These are phyloP conservation scores for Lepidochrysops patricia DNA, from an alignment of 2,888 invertebrate genomes.

Conservation along the genomic window DNA sequence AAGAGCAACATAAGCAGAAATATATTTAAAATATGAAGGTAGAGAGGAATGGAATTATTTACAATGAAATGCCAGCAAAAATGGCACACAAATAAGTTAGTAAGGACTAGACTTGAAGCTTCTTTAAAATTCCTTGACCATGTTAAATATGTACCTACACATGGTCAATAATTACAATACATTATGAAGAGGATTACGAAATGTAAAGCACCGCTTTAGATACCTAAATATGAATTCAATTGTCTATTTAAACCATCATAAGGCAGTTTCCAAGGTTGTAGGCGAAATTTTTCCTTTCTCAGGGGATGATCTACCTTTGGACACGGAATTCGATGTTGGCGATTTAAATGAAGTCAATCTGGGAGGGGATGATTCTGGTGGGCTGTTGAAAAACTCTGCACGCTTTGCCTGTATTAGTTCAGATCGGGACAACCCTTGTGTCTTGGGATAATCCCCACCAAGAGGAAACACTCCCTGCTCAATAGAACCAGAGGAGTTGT, in stretches of 20 bases:
- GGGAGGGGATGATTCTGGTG: conserved; percentile 53
- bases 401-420: conserved; percentile 76
- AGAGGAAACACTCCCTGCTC: conserved; percentile 66
- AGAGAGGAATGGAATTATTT: conserved; percentile 42
- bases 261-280: conserved; percentile 77
- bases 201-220: conserved; percentile 48
- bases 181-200: conserved; percentile 22
- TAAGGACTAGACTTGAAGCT: conserved; percentile 73
- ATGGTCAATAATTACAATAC: conserved; percentile 23
- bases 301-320: conserved; percentile 47
- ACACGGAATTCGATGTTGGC: conserved; percentile 31
- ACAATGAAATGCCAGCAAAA: conserved; percentile 44
- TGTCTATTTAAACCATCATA: conserved; percentile 70
- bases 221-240: conserved; percentile 21
- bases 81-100: conserved; percentile 55
- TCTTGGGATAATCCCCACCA: conserved; percentile 50
- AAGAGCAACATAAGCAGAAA: conserved; percentile 38
- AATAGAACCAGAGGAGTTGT: conserved; percentile 36
- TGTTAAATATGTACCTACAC: conserved; percentile 33
- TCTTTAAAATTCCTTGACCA: conserved; percentile 59
- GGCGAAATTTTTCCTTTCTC: conserved; percentile 60
- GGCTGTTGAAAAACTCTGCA: conserved; percentile 73
- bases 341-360: conserved; percentile 57
- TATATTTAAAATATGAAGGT: conserved; percentile 29
- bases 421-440: conserved; percentile 53